phyloP scores from a whole-genome alignment of 2,888 invertebrate genomes.

The Dolichopus griseipennis region DNA sequence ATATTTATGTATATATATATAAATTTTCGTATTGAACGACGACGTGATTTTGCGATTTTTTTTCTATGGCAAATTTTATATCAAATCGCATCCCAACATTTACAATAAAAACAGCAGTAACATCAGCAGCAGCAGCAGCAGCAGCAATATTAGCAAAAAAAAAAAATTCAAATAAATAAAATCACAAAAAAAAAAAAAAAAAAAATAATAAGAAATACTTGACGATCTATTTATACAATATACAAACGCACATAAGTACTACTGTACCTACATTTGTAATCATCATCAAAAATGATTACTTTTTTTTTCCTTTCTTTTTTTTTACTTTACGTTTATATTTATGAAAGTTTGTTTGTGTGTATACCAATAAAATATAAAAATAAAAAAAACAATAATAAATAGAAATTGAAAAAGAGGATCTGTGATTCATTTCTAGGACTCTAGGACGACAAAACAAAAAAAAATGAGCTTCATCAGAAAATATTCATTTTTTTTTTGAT shows the following conservation, averaged over 20 bases:
- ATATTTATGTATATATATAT: too few relatives aligned
- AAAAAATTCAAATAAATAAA: neutral
- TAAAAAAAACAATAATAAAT: too few relatives aligned
- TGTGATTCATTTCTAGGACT: neutral
- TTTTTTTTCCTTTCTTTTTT: too few relatives aligned
- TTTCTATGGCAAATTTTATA: neutral
- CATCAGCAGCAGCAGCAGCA: too few relatives aligned
- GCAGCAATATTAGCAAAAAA: neutral
- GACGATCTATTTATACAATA: neutral
- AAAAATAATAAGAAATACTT: neutral
- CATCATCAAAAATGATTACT: neutral
- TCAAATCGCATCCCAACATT: neutral
- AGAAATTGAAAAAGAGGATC: neutral
- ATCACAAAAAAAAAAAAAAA: neutral
- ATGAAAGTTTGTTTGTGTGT: neutral
- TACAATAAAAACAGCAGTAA: neutral
- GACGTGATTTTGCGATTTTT: slow-evolving; percentile 6
- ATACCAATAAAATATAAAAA: neutral
- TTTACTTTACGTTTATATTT: too few relatives aligned
- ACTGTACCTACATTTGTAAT: neutral
- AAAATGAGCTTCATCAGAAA: neutral
- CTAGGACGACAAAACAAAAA: neutral
- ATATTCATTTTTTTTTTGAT: neutral
- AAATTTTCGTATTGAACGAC: neutral
- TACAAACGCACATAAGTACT: neutral